Evolutionary conservation across 92 coral and sea anemone species (phyloP), one percentile per base, ranked within the genome.

Genomic region (Zoanthus solanderi): DNA sequence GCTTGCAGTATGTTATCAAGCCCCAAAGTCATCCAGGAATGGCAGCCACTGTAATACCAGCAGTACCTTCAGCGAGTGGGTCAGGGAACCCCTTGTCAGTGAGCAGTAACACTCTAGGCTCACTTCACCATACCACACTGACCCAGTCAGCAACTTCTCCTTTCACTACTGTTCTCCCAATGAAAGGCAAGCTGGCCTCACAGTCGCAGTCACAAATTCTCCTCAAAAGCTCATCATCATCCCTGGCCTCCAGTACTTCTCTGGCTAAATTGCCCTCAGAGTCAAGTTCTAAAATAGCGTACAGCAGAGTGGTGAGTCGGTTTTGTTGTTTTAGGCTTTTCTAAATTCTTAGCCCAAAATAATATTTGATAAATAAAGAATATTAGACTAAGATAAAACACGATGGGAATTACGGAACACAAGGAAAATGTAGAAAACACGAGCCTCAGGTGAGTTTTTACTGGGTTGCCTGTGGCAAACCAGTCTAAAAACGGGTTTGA

Each of bases 21-120:
- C 98, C 98, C 6, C 98, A 95, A 77, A 95, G 98, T 37, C 94
- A 89, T 61, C 71, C 95, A n/a, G 89, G 94, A 30, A 71, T 90
- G 54, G 89, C 92, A 67, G 73, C 82, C 63, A 77, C 86, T 7
- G 84, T 79, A 48, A 85, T 93, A 29, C 56, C 89, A 45, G 83
- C 91, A 9, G 42, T 37, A 37, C 42, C 42, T 37, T 37, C 42
- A 37, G 92, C 85, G 6, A 90, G 80, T 47, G 91, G 83, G 5
- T 76, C 78, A 46, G 93, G 79, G 37, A 76, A 31, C 65, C 58
- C 47, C 42, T 71, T 61, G 44, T 45, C 93, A 48, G 73, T 46
- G 58, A 28, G 91, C 63, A 76, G 66, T 30, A 77, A 76, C 52
- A 78, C 92, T 6, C 69, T 87, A 6, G 92, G 94, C 10, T 90